Conservation (phyloP, 1,140 invertebrate genomes). For the Apis laboriosa region DNA sequence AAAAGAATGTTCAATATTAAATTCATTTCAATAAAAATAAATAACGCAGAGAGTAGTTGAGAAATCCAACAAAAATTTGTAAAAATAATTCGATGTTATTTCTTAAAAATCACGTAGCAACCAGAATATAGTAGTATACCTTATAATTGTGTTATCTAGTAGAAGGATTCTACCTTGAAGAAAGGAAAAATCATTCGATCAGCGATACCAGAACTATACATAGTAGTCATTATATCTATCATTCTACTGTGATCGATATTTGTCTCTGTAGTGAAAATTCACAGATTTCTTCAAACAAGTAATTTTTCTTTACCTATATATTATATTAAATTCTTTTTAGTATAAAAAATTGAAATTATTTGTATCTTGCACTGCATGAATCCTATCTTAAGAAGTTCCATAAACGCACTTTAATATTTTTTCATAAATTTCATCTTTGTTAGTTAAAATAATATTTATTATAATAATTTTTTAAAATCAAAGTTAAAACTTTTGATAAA, state of each 20-base stretch:
- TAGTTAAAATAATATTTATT: no score
- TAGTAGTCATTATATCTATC: slow-evolving; percentile 2
- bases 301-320: slow-evolving; percentile 54
- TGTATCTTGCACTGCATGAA: no score
- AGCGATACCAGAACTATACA: slow-evolving; percentile 30
- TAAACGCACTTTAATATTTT: no score
- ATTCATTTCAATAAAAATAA: no score
- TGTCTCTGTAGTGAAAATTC: slow-evolving; percentile 41
- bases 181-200: slow-evolving; percentile 34
- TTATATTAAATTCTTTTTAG: slow-evolving; percentile 47
- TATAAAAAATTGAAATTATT: background rate
- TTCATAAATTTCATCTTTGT: no score
- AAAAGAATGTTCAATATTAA: background rate
- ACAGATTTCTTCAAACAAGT: slow-evolving; percentile 59
- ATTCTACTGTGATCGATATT: slow-evolving; percentile 39
- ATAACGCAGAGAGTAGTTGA: slow-evolving; percentile 40
- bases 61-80: slow-evolving; percentile 57
- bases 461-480: no score
- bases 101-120: slow-evolving; percentile 52
- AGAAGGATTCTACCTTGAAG: slow-evolving; percentile 1
- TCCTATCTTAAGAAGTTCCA: no score
- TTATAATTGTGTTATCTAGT: slow-evolving; percentile 14
- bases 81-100: slow-evolving; percentile 35
- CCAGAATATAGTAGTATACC: slow-evolving; percentile 49
- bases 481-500: no score